Evolutionary conservation across 2,888 invertebrate genomes (phyloP).

Genomic region (Caenorhabditis sinica): DNA sequence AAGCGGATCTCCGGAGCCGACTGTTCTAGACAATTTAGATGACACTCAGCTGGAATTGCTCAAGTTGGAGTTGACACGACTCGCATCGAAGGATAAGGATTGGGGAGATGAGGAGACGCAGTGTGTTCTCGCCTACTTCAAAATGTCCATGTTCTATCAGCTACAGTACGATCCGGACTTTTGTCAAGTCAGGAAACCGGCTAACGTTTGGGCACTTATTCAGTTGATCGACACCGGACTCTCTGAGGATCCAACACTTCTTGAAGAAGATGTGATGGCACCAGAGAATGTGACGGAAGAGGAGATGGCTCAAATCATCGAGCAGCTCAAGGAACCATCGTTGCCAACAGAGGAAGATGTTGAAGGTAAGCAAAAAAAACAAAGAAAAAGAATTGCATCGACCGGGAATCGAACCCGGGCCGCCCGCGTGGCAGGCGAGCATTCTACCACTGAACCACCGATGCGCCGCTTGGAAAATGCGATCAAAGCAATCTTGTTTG

Average conservation of each 20-base stretch:
- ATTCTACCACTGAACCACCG: slow-evolving; percentile 80
- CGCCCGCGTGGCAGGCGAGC: slow-evolving; percentile 79
- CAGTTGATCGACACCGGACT: slow-evolving; percentile 72
- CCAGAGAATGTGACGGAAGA: slow-evolving; percentile 59
- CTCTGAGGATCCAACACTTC: slow-evolving; percentile 59
- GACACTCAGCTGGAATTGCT: slow-evolving; percentile 78
- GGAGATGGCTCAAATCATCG: slow-evolving; percentile 64
- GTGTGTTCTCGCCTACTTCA: slow-evolving; percentile 82
- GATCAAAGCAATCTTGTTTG: too few relatives aligned
- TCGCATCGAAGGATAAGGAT: slow-evolving; percentile 74
- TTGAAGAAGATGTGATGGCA: slow-evolving; percentile 46
- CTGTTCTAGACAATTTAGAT: slow-evolving; percentile 77
- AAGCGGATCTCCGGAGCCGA: slow-evolving; percentile 75
- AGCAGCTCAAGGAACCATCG: slow-evolving; percentile 68
- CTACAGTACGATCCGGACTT: slow-evolving; percentile 82
- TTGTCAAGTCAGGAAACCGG: slow-evolving; percentile 81
- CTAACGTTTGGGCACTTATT: slow-evolving; percentile 80
- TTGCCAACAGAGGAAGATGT: slow-evolving; percentile 57
- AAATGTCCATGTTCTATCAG: slow-evolving; percentile 79
- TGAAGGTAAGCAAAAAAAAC: slow-evolving; percentile 49
- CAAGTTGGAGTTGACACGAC: slow-evolving; percentile 75
- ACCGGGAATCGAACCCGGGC: slow-evolving; percentile 79
- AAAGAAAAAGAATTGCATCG: slow-evolving; percentile 72
- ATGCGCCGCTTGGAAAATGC: slow-evolving; percentile 41
- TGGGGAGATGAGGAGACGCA: slow-evolving; percentile 81